Percentiles rank a stretch among this genome's conserved stretches.
These are phyloP conservation scores for Crypturellus tataupa DNA, from an alignment of 2,797 vertebrate genomes.

Conservation along the genomic window DNA sequence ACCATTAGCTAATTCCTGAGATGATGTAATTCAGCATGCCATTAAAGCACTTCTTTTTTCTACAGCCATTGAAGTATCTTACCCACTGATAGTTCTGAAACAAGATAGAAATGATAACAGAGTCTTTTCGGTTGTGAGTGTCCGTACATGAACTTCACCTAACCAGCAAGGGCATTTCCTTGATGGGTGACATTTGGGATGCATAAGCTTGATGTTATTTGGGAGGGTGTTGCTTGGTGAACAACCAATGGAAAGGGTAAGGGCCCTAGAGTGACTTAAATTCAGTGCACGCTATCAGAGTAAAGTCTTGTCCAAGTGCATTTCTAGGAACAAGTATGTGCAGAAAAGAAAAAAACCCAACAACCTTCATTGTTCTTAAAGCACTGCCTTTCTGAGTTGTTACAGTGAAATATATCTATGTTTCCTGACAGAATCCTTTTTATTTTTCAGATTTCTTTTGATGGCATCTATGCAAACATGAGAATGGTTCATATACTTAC, in stretches of 20 bases:
- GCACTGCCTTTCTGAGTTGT: background rate
- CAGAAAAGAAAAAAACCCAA: background rate
- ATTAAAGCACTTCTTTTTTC: background rate
- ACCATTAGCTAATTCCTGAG: background rate
- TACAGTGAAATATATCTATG: background rate
- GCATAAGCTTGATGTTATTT: background rate
- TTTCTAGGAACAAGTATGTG: background rate
- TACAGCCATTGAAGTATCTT: background rate
- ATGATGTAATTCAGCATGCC: background rate
- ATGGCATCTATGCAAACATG: slow-evolving; percentile 99
- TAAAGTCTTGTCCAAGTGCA: background rate
- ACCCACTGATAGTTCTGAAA: background rate
- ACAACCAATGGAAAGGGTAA: background rate
- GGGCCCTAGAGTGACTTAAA: background rate
- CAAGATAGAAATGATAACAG: background rate
- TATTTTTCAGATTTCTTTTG: slow-evolving; percentile 91
- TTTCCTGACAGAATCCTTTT: background rate
- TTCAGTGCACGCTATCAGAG: background rate
- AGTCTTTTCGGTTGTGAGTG: background rate
- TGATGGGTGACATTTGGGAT: background rate
- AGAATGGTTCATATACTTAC: slow-evolving; percentile 99
- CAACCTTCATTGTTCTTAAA: background rate
- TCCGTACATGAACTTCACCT: background rate
- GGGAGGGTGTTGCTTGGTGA: background rate
- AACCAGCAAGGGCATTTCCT: background rate